Evolutionary conservation across 2,888 invertebrate species (phyloP).

Genomic region (Gerris lacustris): DNA sequence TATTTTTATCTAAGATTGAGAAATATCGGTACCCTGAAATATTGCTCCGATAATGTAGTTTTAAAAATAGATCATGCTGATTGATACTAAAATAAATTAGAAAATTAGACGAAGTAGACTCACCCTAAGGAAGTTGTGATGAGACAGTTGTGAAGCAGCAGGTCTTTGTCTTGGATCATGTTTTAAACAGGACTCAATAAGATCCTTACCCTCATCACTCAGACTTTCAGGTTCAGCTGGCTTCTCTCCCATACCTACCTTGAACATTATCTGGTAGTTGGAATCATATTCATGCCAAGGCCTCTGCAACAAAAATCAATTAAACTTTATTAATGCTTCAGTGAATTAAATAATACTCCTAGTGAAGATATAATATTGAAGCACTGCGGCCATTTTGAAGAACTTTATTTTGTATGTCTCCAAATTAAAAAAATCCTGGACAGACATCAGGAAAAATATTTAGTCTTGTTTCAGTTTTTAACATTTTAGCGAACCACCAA

Average conservation of each 20-base stretch:
- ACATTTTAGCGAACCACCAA: too few relatives aligned
- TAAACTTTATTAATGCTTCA: not conserved
- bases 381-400: not conserved
- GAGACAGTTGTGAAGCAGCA: conserved; percentile 54
- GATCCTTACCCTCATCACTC: conserved; percentile 70
- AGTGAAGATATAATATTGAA: not conserved
- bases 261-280: conserved; percentile 64
- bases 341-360: not conserved
- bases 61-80: too few relatives aligned
- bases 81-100: not conserved
- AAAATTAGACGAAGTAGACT: not conserved
- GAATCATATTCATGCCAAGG: conserved; percentile 52
- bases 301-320: conserved; percentile 45
- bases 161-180: conserved; percentile 65
- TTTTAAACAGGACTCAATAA: conserved; percentile 64
- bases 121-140: conserved; percentile 57
- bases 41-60: too few relatives aligned
- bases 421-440: too few relatives aligned
- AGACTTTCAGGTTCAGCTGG: conserved; percentile 48
- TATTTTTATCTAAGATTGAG: not conserved
- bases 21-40: not conserved
- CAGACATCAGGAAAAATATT: too few relatives aligned
- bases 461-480: too few relatives aligned
- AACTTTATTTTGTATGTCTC: too few relatives aligned
- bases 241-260: conserved; percentile 83